Conservation (phyloP, 2,113 vertebrate genomes). For the Rhynchopsitta pachyrhyncha region DNA sequence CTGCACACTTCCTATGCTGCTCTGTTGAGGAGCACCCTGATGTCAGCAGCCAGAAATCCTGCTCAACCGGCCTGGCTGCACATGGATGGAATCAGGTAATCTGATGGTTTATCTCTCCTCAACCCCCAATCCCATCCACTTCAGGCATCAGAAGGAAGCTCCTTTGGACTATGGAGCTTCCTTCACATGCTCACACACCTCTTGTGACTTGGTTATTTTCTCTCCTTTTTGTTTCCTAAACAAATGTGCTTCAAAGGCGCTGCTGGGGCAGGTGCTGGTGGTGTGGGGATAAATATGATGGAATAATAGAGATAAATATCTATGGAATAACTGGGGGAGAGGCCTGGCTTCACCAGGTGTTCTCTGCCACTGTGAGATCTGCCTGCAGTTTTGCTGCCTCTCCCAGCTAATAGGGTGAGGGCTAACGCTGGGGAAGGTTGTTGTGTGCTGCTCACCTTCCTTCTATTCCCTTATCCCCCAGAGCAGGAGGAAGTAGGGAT, state of each 20-base stretch:
- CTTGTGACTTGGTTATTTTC: neutral
- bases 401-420: neutral
- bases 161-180: slow-evolving; percentile 13
- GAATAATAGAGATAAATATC: neutral
- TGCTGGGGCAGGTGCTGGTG: neutral
- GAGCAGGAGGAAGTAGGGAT: neutral
- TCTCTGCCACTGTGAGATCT: neutral
- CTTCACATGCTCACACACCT: slow-evolving; percentile 17
- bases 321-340: neutral
- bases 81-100: neutral
- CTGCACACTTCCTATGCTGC: neutral
- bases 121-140: neutral
- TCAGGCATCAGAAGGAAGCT: neutral
- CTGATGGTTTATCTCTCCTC: slow-evolving; percentile 4
- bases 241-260: neutral
- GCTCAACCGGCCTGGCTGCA: slow-evolving; percentile 3
- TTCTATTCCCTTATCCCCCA: neutral
- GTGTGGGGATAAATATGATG: neutral
- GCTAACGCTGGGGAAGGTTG: neutral
- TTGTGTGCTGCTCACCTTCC: fast-evolving
- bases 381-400: neutral
- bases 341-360: neutral
- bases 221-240: slow-evolving; percentile 34
- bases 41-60: slow-evolving; percentile 41
- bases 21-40: neutral